These are phyloP conservation scores for Urechis unicinctus DNA, from an alignment of 2,888 invertebrate species.

Conservation along the genomic window DNA sequence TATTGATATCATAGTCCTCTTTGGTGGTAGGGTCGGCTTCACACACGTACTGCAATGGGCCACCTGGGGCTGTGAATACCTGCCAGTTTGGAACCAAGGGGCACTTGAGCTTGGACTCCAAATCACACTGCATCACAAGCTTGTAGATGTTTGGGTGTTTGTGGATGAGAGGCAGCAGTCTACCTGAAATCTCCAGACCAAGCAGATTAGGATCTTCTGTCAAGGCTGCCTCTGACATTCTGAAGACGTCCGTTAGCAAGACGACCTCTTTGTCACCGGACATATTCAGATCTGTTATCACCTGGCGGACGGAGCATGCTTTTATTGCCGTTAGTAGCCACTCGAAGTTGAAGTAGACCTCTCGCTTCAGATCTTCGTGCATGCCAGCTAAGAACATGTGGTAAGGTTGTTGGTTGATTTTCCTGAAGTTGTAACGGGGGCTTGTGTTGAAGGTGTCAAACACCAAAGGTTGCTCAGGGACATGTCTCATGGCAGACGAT, in stretches of 20 bases:
- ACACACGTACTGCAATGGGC: constrained; percentile 37
- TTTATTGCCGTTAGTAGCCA: constrained; percentile 15
- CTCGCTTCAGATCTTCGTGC: constrained; percentile 2
- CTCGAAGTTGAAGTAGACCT: constrained; percentile 16
- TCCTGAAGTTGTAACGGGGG: constrained; percentile 18
- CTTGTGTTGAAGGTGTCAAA: constrained; percentile 13
- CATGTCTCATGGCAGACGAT: constrained; percentile 14
- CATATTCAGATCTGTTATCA: constrained; percentile 17
- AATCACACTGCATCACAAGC: constrained; percentile 34
- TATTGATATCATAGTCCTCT: constrained; percentile 29
- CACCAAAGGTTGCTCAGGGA: constrained; percentile 18
- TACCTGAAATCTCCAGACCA: constrained; percentile 11
- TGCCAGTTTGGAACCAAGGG: constrained; percentile 39
- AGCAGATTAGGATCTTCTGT: constrained; percentile 12
- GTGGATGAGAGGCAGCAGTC: constrained; percentile 21
- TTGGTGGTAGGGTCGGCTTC: constrained; percentile 25
- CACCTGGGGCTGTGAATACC: constrained; percentile 38
- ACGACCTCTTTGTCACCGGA: constrained; percentile 66
- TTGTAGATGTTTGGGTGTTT: constrained; percentile 23
- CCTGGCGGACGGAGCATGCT: constrained; percentile 10
- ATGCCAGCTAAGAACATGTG: constrained; percentile 12
- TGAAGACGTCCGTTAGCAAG: constrained; percentile 85
- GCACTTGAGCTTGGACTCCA: constrained; percentile 26
- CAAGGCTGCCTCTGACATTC: constrained; percentile 81
- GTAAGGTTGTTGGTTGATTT: constrained; percentile 21